Conservation (phyloP, 2,888 invertebrate genomes). For the Lasioglossum lativentre region DNA sequence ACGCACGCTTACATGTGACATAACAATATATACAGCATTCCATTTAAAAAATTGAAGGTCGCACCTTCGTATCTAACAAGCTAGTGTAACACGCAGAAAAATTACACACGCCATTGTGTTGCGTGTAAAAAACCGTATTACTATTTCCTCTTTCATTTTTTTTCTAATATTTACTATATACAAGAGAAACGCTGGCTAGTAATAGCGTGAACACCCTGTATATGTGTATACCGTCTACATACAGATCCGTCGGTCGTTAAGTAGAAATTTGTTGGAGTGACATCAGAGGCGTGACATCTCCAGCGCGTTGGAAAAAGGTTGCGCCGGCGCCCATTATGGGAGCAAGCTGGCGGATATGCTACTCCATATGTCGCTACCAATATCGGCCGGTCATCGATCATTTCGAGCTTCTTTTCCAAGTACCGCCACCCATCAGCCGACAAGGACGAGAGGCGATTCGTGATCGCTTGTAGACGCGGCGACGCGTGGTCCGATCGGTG, state of each 20-base stretch:
- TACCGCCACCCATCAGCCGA: constrained; percentile 50
- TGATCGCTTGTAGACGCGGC: constrained; percentile 61
- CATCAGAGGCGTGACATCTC: constrained; percentile 68
- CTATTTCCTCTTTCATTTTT: too few species aligned
- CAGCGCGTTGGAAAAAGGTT: constrained; percentile 60
- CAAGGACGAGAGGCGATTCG: constrained; percentile 65
- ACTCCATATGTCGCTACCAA: constrained; percentile 80
- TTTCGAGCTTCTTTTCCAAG: constrained; percentile 69
- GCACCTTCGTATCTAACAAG: too few species aligned
- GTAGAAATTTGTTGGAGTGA: constrained; percentile 60
- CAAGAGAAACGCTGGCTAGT: too few species aligned
- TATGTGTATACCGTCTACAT: background rate
- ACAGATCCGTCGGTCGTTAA: constrained; percentile 53
- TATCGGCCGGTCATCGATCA: constrained; percentile 80
- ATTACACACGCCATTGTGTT: too few species aligned
- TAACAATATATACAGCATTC: too few species aligned
- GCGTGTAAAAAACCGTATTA: too few species aligned
- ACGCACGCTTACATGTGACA: too few species aligned
- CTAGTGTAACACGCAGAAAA: too few species aligned
- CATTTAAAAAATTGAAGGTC: too few species aligned
- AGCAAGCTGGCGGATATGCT: constrained; percentile 72
- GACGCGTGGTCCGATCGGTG: constrained; percentile 51
- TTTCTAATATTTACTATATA: too few species aligned
- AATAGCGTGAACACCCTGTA: too few species aligned
- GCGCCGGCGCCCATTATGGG: constrained; percentile 61